These are phyloP conservation scores for Rhincodon typus DNA, from an alignment of 2,797 vertebrate species.

Conservation along the genomic window DNA sequence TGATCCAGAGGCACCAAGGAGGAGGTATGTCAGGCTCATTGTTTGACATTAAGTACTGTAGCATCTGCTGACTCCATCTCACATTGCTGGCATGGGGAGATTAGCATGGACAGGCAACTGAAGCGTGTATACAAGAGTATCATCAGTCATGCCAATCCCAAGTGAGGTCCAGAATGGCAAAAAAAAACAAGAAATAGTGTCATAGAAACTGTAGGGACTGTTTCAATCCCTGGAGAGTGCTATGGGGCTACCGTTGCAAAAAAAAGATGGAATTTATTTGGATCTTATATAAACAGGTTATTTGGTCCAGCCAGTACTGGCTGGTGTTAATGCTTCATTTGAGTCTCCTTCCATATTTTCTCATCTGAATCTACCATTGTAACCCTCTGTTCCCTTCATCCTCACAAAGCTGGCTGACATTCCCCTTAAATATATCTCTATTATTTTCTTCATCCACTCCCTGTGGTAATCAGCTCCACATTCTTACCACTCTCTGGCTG, in stretches of 20 bases:
- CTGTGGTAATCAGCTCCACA: too few species aligned
- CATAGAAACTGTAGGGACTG: not conserved
- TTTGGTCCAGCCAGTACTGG: too few species aligned
- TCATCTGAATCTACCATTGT: too few species aligned
- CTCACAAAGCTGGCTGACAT: too few species aligned
- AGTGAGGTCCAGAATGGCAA: not conserved
- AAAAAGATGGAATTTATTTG: too few species aligned
- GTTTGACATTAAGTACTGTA: not conserved
- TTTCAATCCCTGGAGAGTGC: not conserved
- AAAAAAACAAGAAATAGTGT: not conserved
- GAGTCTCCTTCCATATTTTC: too few species aligned
- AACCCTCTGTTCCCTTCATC: too few species aligned
- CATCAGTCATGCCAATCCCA: not conserved
- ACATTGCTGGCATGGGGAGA: not conserved
- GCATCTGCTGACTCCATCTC: not conserved
- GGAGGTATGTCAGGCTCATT: not conserved
- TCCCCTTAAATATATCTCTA: too few species aligned
- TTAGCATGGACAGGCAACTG: not conserved
- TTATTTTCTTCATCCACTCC: too few species aligned
- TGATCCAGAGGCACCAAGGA: not conserved
- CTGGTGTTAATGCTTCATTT: too few species aligned
- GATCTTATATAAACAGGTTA: too few species aligned
- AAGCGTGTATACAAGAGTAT: not conserved
- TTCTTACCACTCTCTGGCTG: too few species aligned
- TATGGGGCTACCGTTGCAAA: not conserved